phyloP scores from a whole-genome alignment of 2,113 vertebrate genomes.

The Pampusana beccarii region DNA sequence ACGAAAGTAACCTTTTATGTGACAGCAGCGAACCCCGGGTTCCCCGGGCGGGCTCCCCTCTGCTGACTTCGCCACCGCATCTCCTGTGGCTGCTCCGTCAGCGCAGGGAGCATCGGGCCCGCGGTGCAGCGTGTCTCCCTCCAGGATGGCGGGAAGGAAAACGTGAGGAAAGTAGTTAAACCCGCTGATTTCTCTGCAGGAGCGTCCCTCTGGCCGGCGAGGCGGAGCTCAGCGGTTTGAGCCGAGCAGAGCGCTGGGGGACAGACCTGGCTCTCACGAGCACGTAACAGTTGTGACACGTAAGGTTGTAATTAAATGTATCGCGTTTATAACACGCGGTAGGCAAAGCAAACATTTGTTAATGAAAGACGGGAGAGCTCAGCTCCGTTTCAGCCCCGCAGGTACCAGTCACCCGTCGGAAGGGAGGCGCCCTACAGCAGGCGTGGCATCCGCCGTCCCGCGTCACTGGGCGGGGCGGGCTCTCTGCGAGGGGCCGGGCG shows the following conservation, averaged over 20 bases:
- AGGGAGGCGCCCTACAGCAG: background rate
- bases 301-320: accelerated
- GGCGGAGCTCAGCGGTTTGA: too few relatives aligned
- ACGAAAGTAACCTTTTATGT: background rate
- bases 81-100: background rate
- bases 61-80: background rate
- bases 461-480: background rate
- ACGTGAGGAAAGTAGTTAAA: background rate
- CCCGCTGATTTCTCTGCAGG: background rate
- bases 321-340: accelerated
- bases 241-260: background rate
- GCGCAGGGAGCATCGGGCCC: accelerated
- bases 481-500: background rate
- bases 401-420: background rate
- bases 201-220: background rate
- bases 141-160: accelerated
- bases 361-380: too few relatives aligned
- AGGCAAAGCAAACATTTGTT: accelerated
- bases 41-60: background rate
- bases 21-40: background rate
- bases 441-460: too few relatives aligned
- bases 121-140: accelerated
- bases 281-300: background rate
- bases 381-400: accelerated
- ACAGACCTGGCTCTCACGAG: too few relatives aligned